Conservation (phyloP, 2,113 vertebrate species). For the Beaufortia kweichowensis region DNA sequence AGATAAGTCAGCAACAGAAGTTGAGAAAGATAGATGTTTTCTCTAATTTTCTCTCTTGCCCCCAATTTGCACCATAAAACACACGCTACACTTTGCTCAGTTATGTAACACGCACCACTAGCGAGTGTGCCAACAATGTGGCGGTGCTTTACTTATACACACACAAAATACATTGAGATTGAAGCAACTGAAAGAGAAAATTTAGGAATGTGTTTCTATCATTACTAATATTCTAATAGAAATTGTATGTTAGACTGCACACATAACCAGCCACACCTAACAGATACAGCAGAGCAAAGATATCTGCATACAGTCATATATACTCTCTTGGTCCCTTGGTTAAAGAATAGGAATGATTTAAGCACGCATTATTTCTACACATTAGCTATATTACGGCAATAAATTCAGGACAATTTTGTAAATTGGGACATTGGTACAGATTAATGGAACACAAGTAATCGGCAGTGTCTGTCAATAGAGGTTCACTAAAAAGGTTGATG, state of each 20-base stretch:
- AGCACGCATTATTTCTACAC: neutral
- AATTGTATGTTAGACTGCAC: too few species aligned
- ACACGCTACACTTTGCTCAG: constrained; percentile 3
- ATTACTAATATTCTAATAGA: too few species aligned
- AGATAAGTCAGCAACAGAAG: neutral
- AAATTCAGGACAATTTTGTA: neutral
- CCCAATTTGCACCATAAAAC: neutral
- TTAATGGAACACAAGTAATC: neutral
- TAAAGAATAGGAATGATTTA: neutral
- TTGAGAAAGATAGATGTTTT: neutral
- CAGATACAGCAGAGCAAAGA: neutral
- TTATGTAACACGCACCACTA: constrained; percentile 29
- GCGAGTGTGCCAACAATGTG: constrained; percentile 2
- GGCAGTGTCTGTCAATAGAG: neutral
- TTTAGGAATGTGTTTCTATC: neutral
- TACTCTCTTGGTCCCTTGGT: neutral
- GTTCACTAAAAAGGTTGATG: too few species aligned
- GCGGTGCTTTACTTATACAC: neutral
- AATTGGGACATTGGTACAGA: neutral
- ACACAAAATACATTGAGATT: neutral
- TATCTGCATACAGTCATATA: neutral
- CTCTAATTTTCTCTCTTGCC: neutral
- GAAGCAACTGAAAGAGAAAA: neutral
- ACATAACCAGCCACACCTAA: too few species aligned
- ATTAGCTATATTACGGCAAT: neutral